Evolutionary conservation across 2,888 invertebrate species (phyloP).

Genomic region (Callosobruchus maculatus): DNA sequence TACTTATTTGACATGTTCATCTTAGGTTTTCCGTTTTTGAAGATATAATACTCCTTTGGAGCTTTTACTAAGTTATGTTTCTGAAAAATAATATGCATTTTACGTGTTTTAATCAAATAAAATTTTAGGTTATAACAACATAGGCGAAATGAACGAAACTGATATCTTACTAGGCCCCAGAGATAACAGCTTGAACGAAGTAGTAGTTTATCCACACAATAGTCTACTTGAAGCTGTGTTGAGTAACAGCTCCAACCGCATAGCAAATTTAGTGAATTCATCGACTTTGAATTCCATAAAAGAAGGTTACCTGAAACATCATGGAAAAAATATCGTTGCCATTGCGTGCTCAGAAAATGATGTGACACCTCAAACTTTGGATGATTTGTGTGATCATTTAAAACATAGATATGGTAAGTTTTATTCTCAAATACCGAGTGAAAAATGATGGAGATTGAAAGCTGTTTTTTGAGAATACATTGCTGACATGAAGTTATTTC

Average conservation of each 20-base stretch:
- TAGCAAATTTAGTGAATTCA: background rate
- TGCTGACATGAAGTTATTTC: no score
- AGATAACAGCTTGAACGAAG: background rate
- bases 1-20: no score
- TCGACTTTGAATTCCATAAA: background rate
- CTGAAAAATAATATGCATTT: no score
- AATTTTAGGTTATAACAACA: background rate
- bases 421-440: no score
- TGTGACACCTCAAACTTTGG: constrained; percentile 4
- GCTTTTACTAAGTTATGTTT: no score
- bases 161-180: background rate
- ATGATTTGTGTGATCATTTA: constrained; percentile 6
- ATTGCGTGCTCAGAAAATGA: constrained; percentile 12
- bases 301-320: background rate
- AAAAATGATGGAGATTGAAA: no score
- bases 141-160: background rate
- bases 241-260: background rate
- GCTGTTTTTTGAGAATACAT: no score
- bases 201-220: background rate
- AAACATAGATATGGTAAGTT: constrained; percentile 8
- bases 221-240: background rate
- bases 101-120: background rate
- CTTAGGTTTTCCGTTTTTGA: no score
- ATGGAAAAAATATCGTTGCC: constrained; percentile 12
- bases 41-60: no score